A percentile compares a stretch with the other conserved stretches of the same genome.
Conservation (phyloP, 2,113 vertebrate genomes). For the Hippocampus guttulatus region DNA sequence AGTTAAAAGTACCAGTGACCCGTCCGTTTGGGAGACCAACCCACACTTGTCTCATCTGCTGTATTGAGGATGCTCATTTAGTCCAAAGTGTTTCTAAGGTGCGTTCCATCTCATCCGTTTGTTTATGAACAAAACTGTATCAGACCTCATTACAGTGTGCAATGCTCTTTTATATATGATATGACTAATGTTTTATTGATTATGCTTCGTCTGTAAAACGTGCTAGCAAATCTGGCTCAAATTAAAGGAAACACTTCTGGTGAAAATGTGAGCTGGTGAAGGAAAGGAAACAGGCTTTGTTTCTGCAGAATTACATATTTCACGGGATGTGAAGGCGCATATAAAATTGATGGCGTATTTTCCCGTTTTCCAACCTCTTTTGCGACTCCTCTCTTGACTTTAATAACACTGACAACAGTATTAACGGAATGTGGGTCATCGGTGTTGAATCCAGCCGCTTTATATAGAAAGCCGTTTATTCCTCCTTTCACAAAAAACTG, state of each 20-base stretch:
- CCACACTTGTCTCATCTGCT: conserved; percentile 19
- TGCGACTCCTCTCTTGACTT: conserved; percentile 15
- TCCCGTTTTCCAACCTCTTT: conserved; percentile 16
- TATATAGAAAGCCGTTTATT: conserved; percentile 12
- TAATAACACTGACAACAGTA: conserved; percentile 10
- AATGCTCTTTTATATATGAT: conserved; percentile 29
- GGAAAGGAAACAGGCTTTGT: background rate
- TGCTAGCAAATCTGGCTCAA: conserved; percentile 31
- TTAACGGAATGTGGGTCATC: conserved; percentile 34
- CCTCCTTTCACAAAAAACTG: conserved; percentile 13
- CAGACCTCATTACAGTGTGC: background rate
- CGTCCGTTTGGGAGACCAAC: conserved; percentile 4
- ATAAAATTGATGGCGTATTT: conserved; percentile 33
- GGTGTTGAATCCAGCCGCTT: background rate
- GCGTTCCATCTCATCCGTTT: background rate
- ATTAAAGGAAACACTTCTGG: conserved; percentile 47
- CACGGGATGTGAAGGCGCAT: conserved; percentile 26
- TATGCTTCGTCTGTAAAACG: conserved; percentile 56
- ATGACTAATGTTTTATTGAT: conserved; percentile 41
- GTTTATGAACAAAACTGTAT: background rate
- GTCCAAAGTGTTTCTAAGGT: background rate
- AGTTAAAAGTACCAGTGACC: conserved; percentile 8
- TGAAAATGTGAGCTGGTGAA: conserved; percentile 30
- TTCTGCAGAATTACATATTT: conserved; percentile 19
- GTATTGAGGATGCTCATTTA: conserved; percentile 42